These are phyloP conservation scores for Apodemia duryi DNA, from an alignment of 2,888 invertebrate genomes.

Conservation along the genomic window DNA sequence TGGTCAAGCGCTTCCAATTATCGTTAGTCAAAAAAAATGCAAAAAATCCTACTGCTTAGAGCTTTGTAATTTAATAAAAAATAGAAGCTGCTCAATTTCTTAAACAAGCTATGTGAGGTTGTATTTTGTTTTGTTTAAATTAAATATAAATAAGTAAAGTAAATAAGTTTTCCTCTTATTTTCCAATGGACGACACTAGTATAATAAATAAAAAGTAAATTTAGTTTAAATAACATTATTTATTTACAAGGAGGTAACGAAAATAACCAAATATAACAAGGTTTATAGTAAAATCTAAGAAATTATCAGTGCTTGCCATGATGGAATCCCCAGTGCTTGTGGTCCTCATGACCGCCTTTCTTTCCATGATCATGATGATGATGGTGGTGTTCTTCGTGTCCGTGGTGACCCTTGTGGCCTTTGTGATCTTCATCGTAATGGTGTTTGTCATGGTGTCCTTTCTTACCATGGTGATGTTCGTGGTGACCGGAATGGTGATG, in stretches of 20 bases:
- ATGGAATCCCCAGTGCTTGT: slow-evolving; percentile 86
- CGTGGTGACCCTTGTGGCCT: slow-evolving; percentile 88
- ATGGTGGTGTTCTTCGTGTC: slow-evolving; percentile 86
- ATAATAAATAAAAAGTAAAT: slow-evolving; percentile 17
- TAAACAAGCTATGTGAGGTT: no score
- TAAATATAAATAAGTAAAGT: no score
- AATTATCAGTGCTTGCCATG: slow-evolving; percentile 72
- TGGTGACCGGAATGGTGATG: slow-evolving; percentile 88
- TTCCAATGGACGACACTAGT: no score
- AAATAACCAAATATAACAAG: slow-evolving; percentile 50
- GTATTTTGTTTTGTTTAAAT: no score
- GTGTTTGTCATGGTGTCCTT: slow-evolving; percentile 90
- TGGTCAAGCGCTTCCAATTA: no score
- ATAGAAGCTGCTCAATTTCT: no score
- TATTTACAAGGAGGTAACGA: slow-evolving; percentile 64
- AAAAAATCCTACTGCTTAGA: no score
- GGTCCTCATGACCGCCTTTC: slow-evolving; percentile 87
- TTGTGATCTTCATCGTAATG: slow-evolving; percentile 90
- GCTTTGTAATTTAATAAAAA: no score
- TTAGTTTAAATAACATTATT: slow-evolving; percentile 34
- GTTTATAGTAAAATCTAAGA: slow-evolving; percentile 44
- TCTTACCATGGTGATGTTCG: slow-evolving; percentile 87
- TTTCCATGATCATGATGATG: slow-evolving; percentile 88
- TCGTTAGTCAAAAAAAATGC: no score
- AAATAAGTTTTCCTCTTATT: no score